These are phyloP conservation scores for Hippocampus kuda DNA, from an alignment of 2,797 vertebrate species.

Conservation along the genomic window DNA sequence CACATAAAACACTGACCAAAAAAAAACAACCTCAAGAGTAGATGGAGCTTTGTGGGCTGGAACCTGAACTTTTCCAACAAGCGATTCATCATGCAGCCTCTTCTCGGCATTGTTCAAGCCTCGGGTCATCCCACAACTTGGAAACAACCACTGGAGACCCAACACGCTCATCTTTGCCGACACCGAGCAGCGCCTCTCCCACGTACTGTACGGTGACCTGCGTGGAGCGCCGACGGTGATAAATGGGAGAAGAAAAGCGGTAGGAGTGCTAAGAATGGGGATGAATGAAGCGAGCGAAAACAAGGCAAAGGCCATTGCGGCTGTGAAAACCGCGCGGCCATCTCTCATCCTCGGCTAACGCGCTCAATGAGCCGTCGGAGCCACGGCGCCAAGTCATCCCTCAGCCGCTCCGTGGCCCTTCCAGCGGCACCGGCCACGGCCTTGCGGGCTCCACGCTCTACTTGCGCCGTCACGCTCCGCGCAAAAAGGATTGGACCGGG, in stretches of 20 bases:
- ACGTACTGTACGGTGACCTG: not conserved
- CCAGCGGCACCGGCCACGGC: constrained; percentile 29
- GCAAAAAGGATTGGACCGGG: constrained; percentile 45
- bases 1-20: not conserved
- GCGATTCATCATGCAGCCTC: constrained; percentile 43
- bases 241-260: not conserved
- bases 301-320: constrained; percentile 24
- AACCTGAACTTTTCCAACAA: constrained; percentile 33
- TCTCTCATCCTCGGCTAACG: constrained; percentile 53
- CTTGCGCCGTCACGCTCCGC: constrained; percentile 37
- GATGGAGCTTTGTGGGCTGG: not conserved
- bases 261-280: not conserved
- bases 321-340: constrained; percentile 60
- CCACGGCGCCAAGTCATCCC: constrained; percentile 49
- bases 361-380: constrained; percentile 58
- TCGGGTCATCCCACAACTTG: constrained; percentile 34
- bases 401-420: constrained; percentile 53
- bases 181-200: not conserved
- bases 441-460: constrained; percentile 40
- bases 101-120: constrained; percentile 25
- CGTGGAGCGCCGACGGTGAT: constrained; percentile 1
- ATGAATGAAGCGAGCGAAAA: constrained; percentile 20
- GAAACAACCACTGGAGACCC: constrained; percentile 13
- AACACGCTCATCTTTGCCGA: constrained; percentile 6
- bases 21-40: not conserved